These are phyloP conservation scores for Simalia tracyae DNA, from an alignment of 2,797 vertebrate species.

Conservation along the genomic window DNA sequence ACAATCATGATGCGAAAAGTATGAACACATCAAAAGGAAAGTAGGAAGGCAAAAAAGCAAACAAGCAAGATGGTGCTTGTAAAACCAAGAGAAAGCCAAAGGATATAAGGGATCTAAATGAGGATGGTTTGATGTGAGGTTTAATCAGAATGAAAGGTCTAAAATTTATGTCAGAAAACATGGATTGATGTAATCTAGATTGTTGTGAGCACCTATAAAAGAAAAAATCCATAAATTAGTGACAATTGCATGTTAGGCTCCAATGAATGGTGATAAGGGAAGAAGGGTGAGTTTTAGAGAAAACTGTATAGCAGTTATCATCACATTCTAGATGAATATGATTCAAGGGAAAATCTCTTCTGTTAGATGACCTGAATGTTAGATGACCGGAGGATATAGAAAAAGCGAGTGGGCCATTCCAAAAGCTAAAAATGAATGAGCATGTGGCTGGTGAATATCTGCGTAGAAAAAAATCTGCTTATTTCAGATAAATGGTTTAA, in stretches of 20 bases:
- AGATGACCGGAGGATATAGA: background rate
- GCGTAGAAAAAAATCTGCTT: background rate
- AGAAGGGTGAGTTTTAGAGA: background rate
- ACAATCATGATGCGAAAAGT: background rate
- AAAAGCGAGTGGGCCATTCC: background rate
- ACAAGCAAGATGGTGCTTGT: background rate
- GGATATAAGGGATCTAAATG: background rate
- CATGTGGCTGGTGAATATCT: background rate
- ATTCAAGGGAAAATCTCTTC: background rate
- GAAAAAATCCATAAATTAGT: background rate
- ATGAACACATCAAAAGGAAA: background rate
- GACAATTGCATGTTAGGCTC: background rate
- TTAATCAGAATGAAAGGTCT: background rate
- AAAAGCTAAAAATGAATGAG: background rate
- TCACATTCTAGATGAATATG: background rate
- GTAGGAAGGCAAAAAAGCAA: background rate
- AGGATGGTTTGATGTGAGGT: background rate
- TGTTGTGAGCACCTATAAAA: background rate
- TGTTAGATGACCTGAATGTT: background rate
- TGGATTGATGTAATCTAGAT: background rate
- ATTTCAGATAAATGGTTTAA: background rate
- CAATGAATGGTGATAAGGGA: background rate
- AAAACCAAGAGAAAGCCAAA: background rate
- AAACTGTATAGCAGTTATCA: background rate
- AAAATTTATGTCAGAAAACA: background rate